Base-by-base conservation (phyloP, 2,113 vertebrate species). In the Oreochromis tanganicae region DNA sequence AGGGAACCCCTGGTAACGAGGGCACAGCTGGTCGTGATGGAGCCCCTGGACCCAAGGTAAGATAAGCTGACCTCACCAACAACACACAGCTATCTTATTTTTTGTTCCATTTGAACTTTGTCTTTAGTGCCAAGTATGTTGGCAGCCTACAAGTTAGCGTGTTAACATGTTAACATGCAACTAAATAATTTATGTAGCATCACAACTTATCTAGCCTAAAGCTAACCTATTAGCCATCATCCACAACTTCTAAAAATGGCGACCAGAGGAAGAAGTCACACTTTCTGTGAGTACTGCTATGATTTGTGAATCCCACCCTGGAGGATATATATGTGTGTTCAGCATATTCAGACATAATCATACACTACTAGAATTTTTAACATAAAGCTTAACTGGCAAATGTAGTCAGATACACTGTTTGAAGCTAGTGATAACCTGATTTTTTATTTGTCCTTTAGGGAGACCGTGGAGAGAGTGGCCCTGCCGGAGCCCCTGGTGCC, bases 1-100 rank as follows among this genome's bases (percentile, higher is more conserved):
- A 99, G 99, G 99, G 99, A 80, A 41, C 97, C 94, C 96, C 99
- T 5, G 99, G 99, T 88, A 96, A 97, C 2, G 99, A 99, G 97
- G 99, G 99, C 94, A 73, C 98, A 27, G 93, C 97, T 5, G 99
- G 99, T 68, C 97, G 98, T 3, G 99, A 99, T 10, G 99, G 99
- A 68, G 83, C 97, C 95, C 86, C 97, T 92, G 99, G 98, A 92
- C 93, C 98, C 92, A 99, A 99, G 96, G 98, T 98, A 80, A 97
- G 96, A 66, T 52, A 16, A 80, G 75, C 1, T 3, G 21, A 21
- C 19, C 9, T 41, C 54, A 50, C n/a, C 29, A 83, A 21, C 16
- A 81, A 10, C 41, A 78, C 24, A 34, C 46, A 52, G 27, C 24
- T 63, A 63, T 5, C 12, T 71, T 63, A n/a, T 78, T 78, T 52